Base-by-base conservation (phyloP, 2,113 vertebrate genomes). In the Anguilla japonica region DNA sequence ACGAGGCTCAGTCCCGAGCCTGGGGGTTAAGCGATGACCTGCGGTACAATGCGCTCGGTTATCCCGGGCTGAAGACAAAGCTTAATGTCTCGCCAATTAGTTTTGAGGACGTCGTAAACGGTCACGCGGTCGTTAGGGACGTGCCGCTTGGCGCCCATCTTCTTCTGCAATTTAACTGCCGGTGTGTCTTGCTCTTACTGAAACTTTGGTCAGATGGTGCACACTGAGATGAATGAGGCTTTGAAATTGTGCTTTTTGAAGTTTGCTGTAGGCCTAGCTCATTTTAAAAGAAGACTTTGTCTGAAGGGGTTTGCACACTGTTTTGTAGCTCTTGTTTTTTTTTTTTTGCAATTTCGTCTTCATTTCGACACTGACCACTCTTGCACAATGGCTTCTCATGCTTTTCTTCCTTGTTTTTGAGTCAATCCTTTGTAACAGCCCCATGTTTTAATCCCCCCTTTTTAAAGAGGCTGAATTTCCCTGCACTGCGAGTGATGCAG, bases 21-120 rank as follows among this genome's bases (percentile, higher is more conserved):
- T 29, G 89, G 84, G 90, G 92, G 92, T 93, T 94, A 92, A 94
- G 93, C 89, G 91, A 91, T 92, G 91, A 90, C 88, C 90, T 88
- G 89, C 90, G 89, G 91, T 92, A 92, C 91, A 92, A 92, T 91
- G 92, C 88, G 87, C 88, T 20, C 43, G 78, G 79, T 90, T 92
- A 92, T 91, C 91, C 93, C 93, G 92, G 81, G 92, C 89, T 86
- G 87, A 91, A 90, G 90, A 91, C 46, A 85, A 89, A 88, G 88
- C 88, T 89, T 91, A 92, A 92, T 93, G 93, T 92, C 89, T 87
- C 91, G 92, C 92, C 94, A 96, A 95, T 96, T 94, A 93, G 91
- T 67, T 75, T 75, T 71, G 41, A 14, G 20, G 60, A 71, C 83
- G 3, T 53, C 14, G 18, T 83, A 60, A 83, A 60, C 18, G 9